A percentile compares a stretch with the other conserved stretches of the same genome.
phyloP scores from a whole-genome alignment of 2,888 invertebrate species.

The Acrobeloides nanus region DNA sequence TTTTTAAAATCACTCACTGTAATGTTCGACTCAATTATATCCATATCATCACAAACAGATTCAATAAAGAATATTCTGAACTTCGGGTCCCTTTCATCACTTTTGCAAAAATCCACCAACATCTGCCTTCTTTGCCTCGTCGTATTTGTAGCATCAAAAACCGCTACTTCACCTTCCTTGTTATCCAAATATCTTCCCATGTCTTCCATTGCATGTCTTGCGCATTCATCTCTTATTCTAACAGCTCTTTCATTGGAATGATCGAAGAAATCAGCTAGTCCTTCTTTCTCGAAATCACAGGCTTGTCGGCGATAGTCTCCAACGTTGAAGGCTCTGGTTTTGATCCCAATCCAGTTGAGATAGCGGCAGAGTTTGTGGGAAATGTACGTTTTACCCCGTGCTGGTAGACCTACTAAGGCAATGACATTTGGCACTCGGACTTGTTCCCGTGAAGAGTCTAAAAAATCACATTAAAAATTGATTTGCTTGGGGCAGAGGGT shows the following conservation, averaged over 20 bases:
- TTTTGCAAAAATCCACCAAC: conserved; percentile 59
- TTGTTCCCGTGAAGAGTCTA: conserved; percentile 40
- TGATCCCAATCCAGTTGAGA: conserved; percentile 98
- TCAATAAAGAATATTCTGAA: conserved; percentile 96
- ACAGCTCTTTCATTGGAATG: conserved; percentile 89
- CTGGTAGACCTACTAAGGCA: conserved; percentile 93
- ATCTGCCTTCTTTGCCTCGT: conserved; percentile 79
- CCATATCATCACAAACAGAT: conserved; percentile 89
- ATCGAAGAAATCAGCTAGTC: conserved; percentile 92
- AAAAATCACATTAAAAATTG: no score
- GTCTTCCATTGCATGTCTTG: conserved; percentile 84
- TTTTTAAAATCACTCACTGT: no score
- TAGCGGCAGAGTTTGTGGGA: conserved; percentile 78
- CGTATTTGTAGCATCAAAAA: conserved; percentile 97
- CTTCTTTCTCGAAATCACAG: conserved; percentile 66
- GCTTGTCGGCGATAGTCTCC: conserved; percentile 94
- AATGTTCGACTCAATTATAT: conserved; percentile 91
- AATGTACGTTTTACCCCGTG: conserved; percentile 83
- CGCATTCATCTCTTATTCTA: conserved; percentile 85
- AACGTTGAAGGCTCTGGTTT: conserved; percentile 78
- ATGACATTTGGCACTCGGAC: conserved; percentile 75
- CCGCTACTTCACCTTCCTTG: conserved; percentile 84
- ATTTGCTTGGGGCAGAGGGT: no score
- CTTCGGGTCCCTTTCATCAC: conserved; percentile 34
- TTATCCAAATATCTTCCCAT: conserved; percentile 72